Conservation (phyloP, 2,113 vertebrate species). For the Fulmarus glacialis region DNA sequence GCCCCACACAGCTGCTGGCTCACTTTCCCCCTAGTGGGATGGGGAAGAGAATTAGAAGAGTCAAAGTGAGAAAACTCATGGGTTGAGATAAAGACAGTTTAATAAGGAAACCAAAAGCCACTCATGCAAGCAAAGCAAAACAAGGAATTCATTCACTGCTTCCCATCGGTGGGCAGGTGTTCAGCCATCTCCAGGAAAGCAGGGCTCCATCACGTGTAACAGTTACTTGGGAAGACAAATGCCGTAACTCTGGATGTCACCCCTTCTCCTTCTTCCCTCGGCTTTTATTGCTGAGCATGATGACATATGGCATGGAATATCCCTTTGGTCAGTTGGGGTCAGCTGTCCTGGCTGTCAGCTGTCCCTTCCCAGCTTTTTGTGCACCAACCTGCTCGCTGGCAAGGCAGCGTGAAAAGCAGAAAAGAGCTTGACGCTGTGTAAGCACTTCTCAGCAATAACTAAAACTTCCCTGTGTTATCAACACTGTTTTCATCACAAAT, state of each 20-base stretch:
- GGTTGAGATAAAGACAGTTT: background rate
- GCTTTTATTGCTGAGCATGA: background rate
- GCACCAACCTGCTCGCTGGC: background rate
- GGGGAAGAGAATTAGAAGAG: background rate
- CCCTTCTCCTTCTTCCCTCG: background rate
- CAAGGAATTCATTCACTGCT: background rate
- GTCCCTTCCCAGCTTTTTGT: background rate
- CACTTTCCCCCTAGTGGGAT: background rate
- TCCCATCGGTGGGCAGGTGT: background rate
- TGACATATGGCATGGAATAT: background rate
- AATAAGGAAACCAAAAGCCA: background rate
- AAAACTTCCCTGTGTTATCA: background rate
- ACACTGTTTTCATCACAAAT: background rate
- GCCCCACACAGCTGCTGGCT: background rate
- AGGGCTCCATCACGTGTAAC: accelerated
- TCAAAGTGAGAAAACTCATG: background rate
- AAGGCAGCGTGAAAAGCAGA: background rate
- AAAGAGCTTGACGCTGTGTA: background rate
- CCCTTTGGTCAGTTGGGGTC: background rate
- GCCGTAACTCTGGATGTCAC: background rate
- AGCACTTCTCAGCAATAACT: background rate
- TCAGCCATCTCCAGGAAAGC: background rate
- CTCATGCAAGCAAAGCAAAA: background rate
- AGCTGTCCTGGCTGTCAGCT: background rate
- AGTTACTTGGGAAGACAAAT: background rate